These are phyloP conservation scores for Heliconius cydno DNA, from an alignment of 2,888 invertebrate species.

Conservation along the genomic window DNA sequence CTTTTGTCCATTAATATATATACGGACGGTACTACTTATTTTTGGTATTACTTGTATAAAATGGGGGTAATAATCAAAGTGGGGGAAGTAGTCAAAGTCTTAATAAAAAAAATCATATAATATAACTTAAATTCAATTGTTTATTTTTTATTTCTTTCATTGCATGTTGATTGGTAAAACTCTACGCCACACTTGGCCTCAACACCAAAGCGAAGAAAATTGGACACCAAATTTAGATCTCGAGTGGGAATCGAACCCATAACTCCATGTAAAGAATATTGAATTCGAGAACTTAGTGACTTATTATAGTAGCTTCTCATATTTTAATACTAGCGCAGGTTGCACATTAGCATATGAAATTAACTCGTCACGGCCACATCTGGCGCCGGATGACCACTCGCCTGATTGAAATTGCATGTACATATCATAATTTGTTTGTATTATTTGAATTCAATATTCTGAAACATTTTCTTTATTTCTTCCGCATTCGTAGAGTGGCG, in stretches of 20 bases:
- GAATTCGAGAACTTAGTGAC: constrained; percentile 18
- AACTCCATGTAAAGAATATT: not conserved
- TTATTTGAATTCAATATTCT: constrained; percentile 36
- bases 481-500: not conserved
- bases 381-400: constrained; percentile 50
- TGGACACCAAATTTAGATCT: too few relatives aligned
- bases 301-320: constrained; percentile 41
- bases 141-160: too few relatives aligned
- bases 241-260: too few relatives aligned
- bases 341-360: constrained; percentile 66
- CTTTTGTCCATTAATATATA: constrained; percentile 36
- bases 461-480: not conserved
- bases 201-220: too few relatives aligned
- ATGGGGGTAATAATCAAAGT: too few relatives aligned
- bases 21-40: constrained; percentile 31
- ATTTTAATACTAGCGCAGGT: constrained; percentile 50
- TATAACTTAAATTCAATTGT: too few relatives aligned
- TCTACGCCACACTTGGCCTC: too few relatives aligned
- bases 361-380: constrained; percentile 60
- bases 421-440: constrained; percentile 41
- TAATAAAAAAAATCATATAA: too few relatives aligned
- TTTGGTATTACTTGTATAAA: not conserved
- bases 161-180: too few relatives aligned
- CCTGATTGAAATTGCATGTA: constrained; percentile 52
- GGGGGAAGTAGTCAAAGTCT: too few relatives aligned